Base-by-base conservation (phyloP, 1,140 invertebrate species). In the Chionoecetes opilio region DNA sequence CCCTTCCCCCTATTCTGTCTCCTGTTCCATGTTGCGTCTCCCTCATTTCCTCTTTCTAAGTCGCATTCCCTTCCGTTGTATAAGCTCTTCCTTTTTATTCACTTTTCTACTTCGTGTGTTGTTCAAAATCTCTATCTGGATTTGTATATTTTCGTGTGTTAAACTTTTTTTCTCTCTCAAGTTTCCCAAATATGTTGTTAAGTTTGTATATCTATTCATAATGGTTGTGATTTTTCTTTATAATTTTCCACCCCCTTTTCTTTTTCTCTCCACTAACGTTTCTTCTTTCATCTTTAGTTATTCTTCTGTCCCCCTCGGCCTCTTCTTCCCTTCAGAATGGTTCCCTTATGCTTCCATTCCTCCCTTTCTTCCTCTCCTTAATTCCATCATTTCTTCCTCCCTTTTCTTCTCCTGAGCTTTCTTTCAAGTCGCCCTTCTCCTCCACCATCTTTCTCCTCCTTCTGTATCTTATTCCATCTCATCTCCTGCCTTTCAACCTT, bases 241-340 rank as follows among this genome's bases (percentile, higher is more conserved):
- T 46, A 8, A 5, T 46, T 75, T 75, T 75, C n/a, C 21, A n/a
- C n/a, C 6, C n/a, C 1, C n/a, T 75, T 21, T 75, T 6, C 63
- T 6, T 75, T 75, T 75, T n/a, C 21, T 75, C n/a, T 75, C 21
- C 26, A 9, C 46, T 53, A 53, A 53, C 46, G 46, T 75, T 75
- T 75, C 63, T 75, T 75, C 63, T n/a, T 75, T 75, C n/a, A 75
- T 75, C 63, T 75, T 8, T 75, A n/a, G 63, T 75, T 75, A 75
- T 75, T 75, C 63, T 75, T 75, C 63, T 75, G 63, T 75, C n/a
- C 63, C 6, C 21, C 63, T 75, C 21, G 11, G 11, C 53, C 53
- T 75, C 63, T 21, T 75, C 63, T 75, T 75, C 63, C 63, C 63
- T 75, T n/a, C 63, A 53, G 46, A 53, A 53, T 53, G 46, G 46